Evolutionary conservation across 92 coral and sea anemone species (phyloP).

Genomic region (Anthopleura xanthogrammica): DNA sequence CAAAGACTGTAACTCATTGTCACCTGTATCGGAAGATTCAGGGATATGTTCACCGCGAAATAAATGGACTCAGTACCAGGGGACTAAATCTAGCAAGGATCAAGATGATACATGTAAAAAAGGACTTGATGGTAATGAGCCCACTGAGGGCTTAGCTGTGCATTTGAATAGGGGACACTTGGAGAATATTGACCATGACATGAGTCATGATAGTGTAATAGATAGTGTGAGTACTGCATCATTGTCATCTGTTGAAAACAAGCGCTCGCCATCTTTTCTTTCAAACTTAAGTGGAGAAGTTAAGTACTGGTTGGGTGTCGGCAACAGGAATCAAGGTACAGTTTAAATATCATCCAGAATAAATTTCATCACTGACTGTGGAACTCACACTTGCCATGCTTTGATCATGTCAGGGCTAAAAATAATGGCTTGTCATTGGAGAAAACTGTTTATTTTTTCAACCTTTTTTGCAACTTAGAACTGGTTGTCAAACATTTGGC

Average conservation of each 20-base stretch:
- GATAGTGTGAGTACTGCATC: slow-evolving; percentile 17
- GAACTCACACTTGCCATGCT: no score
- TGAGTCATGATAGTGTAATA: slow-evolving; percentile 45
- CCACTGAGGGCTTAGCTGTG: slow-evolving; percentile 16
- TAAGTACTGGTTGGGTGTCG: slow-evolving; percentile 82
- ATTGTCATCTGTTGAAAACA: neutral
- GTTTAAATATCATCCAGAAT: neutral
- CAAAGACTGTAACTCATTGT: slow-evolving; percentile 23
- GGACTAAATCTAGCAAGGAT: slow-evolving; percentile 6
- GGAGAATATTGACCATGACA: slow-evolving; percentile 33
- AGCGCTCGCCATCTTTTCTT: slow-evolving; percentile 47
- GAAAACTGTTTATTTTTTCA: no score
- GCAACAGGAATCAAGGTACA: slow-evolving; percentile 29
- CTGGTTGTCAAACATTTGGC: no score
- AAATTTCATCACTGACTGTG: no score
- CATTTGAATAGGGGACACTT: slow-evolving; percentile 23
- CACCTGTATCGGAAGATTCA: slow-evolving; percentile 78
- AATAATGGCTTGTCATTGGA: no score
- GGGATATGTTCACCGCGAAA: slow-evolving; percentile 59
- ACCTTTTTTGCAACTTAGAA: no score
- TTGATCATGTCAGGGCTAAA: no score
- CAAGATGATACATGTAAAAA: slow-evolving; percentile 3
- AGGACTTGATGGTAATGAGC: neutral
- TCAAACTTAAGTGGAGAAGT: slow-evolving; percentile 76
- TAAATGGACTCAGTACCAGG: neutral